Base-by-base conservation (phyloP, 2,113 vertebrate species). In the Acinonyx jubatus region DNA sequence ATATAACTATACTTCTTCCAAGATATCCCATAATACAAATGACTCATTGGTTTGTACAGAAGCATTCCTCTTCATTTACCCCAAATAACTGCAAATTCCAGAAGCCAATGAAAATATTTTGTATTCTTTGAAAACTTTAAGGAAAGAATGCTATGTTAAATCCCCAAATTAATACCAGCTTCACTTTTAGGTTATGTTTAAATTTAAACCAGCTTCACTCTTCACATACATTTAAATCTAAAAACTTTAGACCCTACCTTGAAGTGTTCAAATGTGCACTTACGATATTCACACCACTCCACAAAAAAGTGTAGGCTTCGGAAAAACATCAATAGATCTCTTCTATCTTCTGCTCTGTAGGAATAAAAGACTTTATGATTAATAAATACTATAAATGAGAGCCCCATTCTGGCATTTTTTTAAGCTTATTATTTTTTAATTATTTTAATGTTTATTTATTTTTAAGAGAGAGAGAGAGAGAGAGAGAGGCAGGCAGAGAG, bases 251-350 rank as follows among this genome's bases (percentile, higher is more conserved):
- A 94, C 69, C 98, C 63, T 99, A 99, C 99, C 99, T 99, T 99
- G 98, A 99, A 99, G 98, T 99, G 98, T 33, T 97, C 97, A 96
- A 99, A 99, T 14, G 99, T 99, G 86, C 45, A 23, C 73, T 96
- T 98, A 3, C 99, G 99, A 95, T 99, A 99, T 8, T 99, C 98
- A 89, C 94, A 97, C 98, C 99, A 99, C 65, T 99, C 98, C 36
- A 99, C 98, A 88, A 99, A 99, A n/a, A 78, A 98, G 96, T 98
- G 99, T 66, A 99, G 93, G 82, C 99, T 99, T 97, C 98, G 99
- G 98, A 99, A 99, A 98, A 99, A 99, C 23, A 98, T 96, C 84
- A 99, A 80, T 14, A 99, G 98, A 94, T 98, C 98, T 92, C 95
- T 98, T 29, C 0, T 97, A 94, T 99, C 99, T 98, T 99, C 99